Conservation (phyloP, 1,140 invertebrate species). For the Hestina assimilis region DNA sequence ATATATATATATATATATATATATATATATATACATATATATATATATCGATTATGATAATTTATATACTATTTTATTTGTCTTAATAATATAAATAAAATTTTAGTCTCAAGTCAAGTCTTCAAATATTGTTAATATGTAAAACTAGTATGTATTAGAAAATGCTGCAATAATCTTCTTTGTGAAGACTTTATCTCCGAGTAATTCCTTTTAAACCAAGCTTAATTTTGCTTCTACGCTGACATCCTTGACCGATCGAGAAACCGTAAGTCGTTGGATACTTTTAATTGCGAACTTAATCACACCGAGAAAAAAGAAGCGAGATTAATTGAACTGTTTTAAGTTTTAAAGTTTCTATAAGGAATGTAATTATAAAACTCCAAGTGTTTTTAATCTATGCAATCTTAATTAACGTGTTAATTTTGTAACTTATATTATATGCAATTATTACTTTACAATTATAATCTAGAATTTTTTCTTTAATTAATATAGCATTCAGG, state of each 20-base stretch:
- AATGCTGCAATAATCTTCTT: background rate
- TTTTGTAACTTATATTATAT: background rate
- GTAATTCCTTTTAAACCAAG: slow-evolving; percentile 12
- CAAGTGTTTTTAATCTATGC: background rate
- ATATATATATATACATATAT: too few species aligned
- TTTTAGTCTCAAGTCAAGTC: too few species aligned
- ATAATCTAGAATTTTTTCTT: too few species aligned
- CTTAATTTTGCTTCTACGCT: slow-evolving; percentile 23
- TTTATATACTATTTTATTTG: too few species aligned
- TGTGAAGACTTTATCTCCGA: background rate
- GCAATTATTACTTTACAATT: background rate
- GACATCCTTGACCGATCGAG: slow-evolving; percentile 36
- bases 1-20: too few species aligned
- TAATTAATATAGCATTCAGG: too few species aligned
- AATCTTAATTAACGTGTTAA: background rate
- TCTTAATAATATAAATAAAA: too few species aligned
- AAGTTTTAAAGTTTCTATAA: slow-evolving; percentile 27
- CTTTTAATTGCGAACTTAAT: slow-evolving; percentile 40
- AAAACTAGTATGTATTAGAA: too few species aligned
- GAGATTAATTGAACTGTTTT: slow-evolving; percentile 31
- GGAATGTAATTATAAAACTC: slow-evolving; percentile 16
- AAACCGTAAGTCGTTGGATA: slow-evolving; percentile 37
- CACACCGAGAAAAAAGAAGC: slow-evolving; percentile 31
- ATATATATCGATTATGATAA: too few species aligned
- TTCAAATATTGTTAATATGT: too few species aligned